phyloP scores from a whole-genome alignment of 2,797 vertebrate species.

The Distichodus sexfasciatus region DNA sequence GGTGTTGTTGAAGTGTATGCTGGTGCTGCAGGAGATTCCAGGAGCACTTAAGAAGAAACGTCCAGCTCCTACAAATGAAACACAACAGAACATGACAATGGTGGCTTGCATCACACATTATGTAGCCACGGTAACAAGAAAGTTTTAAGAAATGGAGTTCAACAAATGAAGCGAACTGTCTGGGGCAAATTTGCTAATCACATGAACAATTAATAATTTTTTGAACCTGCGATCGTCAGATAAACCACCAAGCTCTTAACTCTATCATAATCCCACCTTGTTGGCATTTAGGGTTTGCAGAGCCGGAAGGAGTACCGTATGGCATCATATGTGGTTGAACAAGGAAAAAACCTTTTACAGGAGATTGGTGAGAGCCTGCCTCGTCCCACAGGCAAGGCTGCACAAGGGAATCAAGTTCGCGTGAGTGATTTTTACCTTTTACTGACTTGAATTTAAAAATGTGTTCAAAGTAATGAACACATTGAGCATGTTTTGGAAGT shows the following conservation, averaged over 20 bases:
- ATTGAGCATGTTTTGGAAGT: not conserved
- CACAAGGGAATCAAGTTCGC: conserved; percentile 37
- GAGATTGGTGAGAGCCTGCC: conserved; percentile 61
- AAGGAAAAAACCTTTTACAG: conserved; percentile 79
- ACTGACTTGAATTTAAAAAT: not conserved
- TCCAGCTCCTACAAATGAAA: conserved; percentile 66
- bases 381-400: conserved; percentile 36
- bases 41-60: conserved; percentile 70
- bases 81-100: conserved; percentile 87
- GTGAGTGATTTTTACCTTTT: conserved; percentile 42
- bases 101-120: conserved; percentile 87
- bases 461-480: not conserved
- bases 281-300: conserved; percentile 73
- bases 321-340: conserved; percentile 78
- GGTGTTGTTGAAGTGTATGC: conserved; percentile 89
- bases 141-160: not conserved
- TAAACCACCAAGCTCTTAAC: not conserved
- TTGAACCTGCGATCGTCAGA: not conserved
- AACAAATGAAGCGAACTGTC: not conserved
- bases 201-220: not conserved
- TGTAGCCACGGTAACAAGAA: conserved; percentile 81
- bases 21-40: conserved; percentile 83
- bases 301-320: conserved; percentile 73
- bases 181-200: not conserved
- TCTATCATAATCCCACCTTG: not conserved